Percentiles rank a stretch among this genome's conserved stretches.
These are phyloP conservation scores for Micronisus gabar DNA, from an alignment of 2,113 vertebrate species.

Conservation along the genomic window DNA sequence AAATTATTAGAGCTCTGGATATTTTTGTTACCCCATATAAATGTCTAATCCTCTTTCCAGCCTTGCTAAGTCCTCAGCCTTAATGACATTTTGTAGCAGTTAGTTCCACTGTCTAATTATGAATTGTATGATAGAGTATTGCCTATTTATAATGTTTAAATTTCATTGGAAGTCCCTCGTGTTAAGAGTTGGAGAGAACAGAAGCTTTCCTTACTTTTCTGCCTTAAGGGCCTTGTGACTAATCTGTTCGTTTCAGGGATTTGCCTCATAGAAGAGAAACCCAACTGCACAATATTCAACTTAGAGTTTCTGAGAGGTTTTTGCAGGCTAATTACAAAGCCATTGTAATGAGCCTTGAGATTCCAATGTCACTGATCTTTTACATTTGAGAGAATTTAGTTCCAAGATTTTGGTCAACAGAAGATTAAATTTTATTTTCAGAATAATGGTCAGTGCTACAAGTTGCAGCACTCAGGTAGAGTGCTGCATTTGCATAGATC, in stretches of 20 bases:
- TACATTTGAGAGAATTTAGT: not conserved
- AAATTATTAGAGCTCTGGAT: slow-evolving; percentile 29
- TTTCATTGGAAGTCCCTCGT: slow-evolving; percentile 35
- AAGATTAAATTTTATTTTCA: slow-evolving; percentile 2
- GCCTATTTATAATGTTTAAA: slow-evolving; percentile 61
- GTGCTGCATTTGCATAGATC: not conserved
- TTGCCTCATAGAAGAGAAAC: slow-evolving; percentile 40
- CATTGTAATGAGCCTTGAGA: slow-evolving; percentile 39
- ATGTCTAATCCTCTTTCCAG: slow-evolving; percentile 36
- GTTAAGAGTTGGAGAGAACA: slow-evolving; percentile 33
- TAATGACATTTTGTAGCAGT: slow-evolving; percentile 57
- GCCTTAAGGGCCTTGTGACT: slow-evolving; percentile 47
- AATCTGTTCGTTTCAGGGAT: slow-evolving; percentile 58
- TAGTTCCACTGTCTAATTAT: slow-evolving; percentile 60
- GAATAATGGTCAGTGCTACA: not conserved
- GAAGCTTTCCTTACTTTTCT: slow-evolving; percentile 50
- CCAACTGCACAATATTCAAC: slow-evolving; percentile 22
- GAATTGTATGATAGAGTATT: slow-evolving; percentile 52
- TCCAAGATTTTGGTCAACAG: not conserved
- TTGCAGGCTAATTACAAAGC: slow-evolving; percentile 45
- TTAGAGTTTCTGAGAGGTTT: slow-evolving; percentile 25
- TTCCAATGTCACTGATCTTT: slow-evolving; percentile 4
- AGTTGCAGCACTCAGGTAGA: not conserved
- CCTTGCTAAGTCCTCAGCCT: not conserved
- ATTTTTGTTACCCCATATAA: slow-evolving; percentile 37